phyloP scores from a whole-genome alignment of 2,113 vertebrate genomes.

The Geothlypis trichas region DNA sequence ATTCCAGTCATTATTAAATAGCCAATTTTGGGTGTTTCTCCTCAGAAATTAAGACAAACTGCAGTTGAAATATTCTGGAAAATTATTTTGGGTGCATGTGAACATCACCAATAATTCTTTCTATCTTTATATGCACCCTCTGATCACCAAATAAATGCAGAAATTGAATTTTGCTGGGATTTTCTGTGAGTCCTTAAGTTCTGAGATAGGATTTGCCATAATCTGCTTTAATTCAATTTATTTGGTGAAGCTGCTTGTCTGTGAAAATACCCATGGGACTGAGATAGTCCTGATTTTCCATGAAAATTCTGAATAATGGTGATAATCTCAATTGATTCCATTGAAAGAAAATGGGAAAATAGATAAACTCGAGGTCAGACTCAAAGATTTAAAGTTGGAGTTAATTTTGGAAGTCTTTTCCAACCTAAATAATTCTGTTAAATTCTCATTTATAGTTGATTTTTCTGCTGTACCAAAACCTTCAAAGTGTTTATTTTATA shows the following conservation, averaged over 20 bases:
- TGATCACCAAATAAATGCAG: not conserved
- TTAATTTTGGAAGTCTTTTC: not conserved
- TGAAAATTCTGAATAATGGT: not conserved
- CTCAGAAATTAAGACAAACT: not conserved
- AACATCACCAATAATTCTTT: not conserved
- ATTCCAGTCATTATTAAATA: not conserved
- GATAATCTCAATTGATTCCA: not conserved
- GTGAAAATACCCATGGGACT: not conserved
- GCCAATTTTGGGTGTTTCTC: not conserved
- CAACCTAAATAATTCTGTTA: not conserved
- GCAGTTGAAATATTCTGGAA: not conserved
- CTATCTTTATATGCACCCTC: fast-evolving
- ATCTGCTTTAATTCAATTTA: not conserved
- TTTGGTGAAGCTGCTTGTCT: not conserved
- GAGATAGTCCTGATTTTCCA: not conserved
- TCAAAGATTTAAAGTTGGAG: not conserved
- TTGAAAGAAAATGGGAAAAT: not conserved
- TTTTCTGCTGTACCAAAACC: fast-evolving
- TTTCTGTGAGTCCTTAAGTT: not conserved
- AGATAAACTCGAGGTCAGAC: not conserved
- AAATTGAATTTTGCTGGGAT: not conserved
- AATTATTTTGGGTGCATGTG: not conserved
- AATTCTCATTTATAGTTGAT: not conserved
- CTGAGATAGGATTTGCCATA: not conserved
- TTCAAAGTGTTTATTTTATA: fast-evolving